Percentiles rank a stretch among this genome's conserved stretches.
Conservation (phyloP, 2,113 vertebrate species). For the Baryphthengus martii region DNA sequence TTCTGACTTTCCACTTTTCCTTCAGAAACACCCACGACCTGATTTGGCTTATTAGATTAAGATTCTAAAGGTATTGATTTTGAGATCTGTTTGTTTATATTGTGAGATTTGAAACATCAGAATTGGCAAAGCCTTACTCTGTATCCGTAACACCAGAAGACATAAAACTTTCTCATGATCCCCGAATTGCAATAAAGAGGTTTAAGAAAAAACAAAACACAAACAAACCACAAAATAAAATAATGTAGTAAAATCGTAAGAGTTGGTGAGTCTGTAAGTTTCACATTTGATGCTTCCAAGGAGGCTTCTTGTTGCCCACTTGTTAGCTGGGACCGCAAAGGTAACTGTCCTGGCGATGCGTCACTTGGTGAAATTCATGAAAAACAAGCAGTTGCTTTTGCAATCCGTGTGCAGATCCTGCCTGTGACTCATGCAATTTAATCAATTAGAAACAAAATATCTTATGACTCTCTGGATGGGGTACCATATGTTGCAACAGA, state of each 20-base stretch:
- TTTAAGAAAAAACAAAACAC: background rate
- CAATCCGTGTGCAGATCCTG: background rate
- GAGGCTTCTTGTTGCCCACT: background rate
- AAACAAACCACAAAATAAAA: background rate
- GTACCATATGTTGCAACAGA: conserved; percentile 29
- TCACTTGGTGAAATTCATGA: background rate
- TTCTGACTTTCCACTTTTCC: background rate
- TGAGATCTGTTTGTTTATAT: background rate
- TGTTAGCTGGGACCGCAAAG: background rate
- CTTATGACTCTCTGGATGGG: conserved; percentile 33
- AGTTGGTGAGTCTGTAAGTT: background rate
- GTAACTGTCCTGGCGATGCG: background rate
- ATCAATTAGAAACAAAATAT: conserved; percentile 41
- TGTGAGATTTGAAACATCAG: background rate
- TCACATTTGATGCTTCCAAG: background rate
- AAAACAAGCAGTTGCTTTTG: background rate
- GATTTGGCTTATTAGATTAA: background rate
- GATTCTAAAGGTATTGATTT: background rate
- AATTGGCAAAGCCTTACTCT: background rate
- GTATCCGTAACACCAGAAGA: background rate
- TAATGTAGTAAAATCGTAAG: background rate
- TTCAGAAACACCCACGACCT: background rate
- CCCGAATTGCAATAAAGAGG: background rate
- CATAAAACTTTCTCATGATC: background rate
- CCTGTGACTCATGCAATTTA: conserved; percentile 35